Base-by-base conservation (phyloP, 2,797 vertebrate genomes). In the Acipenser transmontanus region DNA sequence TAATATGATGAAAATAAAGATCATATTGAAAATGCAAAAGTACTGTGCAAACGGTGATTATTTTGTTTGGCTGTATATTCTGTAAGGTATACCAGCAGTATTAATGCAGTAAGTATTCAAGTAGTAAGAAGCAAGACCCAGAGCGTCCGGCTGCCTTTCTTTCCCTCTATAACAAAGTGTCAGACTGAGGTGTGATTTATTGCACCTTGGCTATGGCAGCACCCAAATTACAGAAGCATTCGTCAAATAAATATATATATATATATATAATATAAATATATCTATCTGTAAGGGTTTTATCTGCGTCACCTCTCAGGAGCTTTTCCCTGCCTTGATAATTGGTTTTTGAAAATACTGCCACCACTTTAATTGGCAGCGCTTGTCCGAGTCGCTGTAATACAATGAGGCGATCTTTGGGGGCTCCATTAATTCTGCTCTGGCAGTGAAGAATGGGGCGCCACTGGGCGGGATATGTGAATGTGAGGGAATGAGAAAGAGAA, bases 321-420 rank as follows among this genome's bases (percentile, higher is more conserved):
- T 47, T 61, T 6, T 34, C 78, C 47, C 70, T 8, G 1, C 59
- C 59, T 59, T 1, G 2, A 61, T 76, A 76, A 76, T 69, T 77
- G 74, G 66, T 76, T 79, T 69, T 59, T 67, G 69, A 73, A 78
- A 76, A 70, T 2, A 1, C 17, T 11, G 70, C 63, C 68, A 62
- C 61, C 34, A 1, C 47, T 73, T 72, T 78, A 68, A 77, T 71
- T 68, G 71, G 68, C 49, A 65, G 52, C 68, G 50, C 59, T 70
- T 71, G 67, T 72, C 70, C 70, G 9, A 59, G 67, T 48, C 7
- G 8, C 60, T 51, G 8, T n/a, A 50, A 11, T 48, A n/a, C 13
- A 49, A 10, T 1, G 57, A 69, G 69, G 65, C 50, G 51, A 69
- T 8, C 62, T 14, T 2, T 51, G 4, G 48, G 47, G 65, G 49